Evolutionary conservation across 2,888 invertebrate species (phyloP), one percentile per base, ranked within the genome.

Genomic region (Bembecia ichneumoniformis): DNA sequence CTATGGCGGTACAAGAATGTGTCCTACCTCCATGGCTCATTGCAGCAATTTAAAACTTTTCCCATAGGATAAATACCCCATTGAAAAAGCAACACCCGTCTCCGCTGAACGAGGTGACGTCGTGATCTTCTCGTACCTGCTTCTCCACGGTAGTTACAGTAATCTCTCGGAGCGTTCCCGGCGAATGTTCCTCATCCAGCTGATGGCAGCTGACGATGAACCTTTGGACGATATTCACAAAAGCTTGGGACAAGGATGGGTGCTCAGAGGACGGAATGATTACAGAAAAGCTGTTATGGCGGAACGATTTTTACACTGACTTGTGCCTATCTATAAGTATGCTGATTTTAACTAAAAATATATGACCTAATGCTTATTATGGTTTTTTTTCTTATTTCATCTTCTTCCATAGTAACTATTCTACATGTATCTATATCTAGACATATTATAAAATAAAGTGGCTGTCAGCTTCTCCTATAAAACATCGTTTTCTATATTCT

Each of bases 131-230:
- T 84, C 84, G 0, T 87, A 87, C 54, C 64, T 88, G 9, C 59
- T 84, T 16, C 63, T 87, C 16, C 86, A 87, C 54, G 87, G 86
- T 14, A 84, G 84, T 14, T 86, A 82, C 51, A 55, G 82, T 11
- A 87, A 87, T 59, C 59, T 70, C 4, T 81, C 80, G 0, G 59
- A 57, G 5, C 58, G 66, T 47, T 57, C 68, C 0, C 65, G 86
- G 9, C 64, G 84, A 14, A 88, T 87, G 86, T 78, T 82, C 50
- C 66, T 87, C 4, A 65, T 79, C 3, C 74, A 86, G 71, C 56
- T 84, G 13, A 75, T 78, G 66, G 69, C 79, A 1, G 84, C 82
- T 1, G 82, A 87, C 44, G 87, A 88, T 51, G 76, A 79, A 45
- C 78, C 83, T 0, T 50, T 66, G n/a, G 59, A 64, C 44, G 60